Evolutionary conservation across 2,888 invertebrate genomes (phyloP).

Genomic region (Argyra leucocephala): DNA sequence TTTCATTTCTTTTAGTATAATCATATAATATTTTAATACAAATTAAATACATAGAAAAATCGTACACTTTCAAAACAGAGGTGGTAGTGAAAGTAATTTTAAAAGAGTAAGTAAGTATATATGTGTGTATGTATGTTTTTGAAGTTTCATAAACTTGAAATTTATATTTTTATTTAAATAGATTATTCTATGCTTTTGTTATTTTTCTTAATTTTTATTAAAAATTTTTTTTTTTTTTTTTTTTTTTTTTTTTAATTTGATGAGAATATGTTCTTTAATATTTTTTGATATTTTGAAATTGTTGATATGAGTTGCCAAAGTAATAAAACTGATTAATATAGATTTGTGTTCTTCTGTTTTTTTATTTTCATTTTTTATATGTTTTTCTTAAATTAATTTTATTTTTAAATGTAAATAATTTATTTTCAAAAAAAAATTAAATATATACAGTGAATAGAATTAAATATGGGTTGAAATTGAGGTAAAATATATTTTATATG

Average conservation of each 20-base stretch:
- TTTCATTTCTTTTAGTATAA: no score
- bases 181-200: no score
- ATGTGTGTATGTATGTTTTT: no score
- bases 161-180: no score
- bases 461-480: not conserved
- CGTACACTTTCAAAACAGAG: no score
- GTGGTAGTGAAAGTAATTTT: no score
- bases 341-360: not conserved
- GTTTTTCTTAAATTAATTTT: not conserved
- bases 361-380: not conserved
- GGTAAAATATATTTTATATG: no score
- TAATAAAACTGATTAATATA: constrained; percentile 4
- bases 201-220: not conserved
- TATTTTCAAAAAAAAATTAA: not conserved
- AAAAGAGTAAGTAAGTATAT: no score
- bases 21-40: no score
- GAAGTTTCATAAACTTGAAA: no score
- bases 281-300: not conserved
- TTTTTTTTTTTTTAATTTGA: not conserved
- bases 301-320: not conserved
- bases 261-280: not conserved
- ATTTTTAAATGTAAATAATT: not conserved
- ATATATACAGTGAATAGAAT: not conserved
- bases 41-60: no score
- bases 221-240: no score